These are phyloP conservation scores for Aphodius granarius DNA, from an alignment of 2,888 invertebrate genomes.

Conservation along the genomic window DNA sequence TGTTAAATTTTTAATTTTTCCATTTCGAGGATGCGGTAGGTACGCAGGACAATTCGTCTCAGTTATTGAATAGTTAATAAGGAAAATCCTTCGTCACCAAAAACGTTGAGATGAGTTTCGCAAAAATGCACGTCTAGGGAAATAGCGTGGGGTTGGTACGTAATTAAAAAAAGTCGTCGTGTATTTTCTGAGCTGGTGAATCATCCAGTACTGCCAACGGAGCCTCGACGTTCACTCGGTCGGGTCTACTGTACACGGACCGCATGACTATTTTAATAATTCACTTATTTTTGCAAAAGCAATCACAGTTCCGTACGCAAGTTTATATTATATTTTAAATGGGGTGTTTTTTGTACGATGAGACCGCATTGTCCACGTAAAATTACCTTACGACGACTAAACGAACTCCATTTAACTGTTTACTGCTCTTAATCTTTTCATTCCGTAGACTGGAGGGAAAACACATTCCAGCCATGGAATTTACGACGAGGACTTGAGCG, in stretches of 20 bases:
- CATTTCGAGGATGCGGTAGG: background rate
- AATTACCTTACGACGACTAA: conserved; percentile 29
- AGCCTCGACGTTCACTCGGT: background rate
- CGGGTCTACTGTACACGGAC: background rate
- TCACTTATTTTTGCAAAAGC: conserved; percentile 43
- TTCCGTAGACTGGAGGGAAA: background rate
- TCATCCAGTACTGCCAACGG: background rate
- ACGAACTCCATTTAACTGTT: conserved; percentile 23
- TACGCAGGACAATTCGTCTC: background rate
- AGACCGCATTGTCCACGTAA: conserved; percentile 17
- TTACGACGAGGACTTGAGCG: conserved; percentile 4
- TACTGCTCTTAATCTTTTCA: conserved; percentile 7
- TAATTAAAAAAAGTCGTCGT: conserved; percentile 4
- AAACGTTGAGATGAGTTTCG: background rate
- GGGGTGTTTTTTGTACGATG: conserved; percentile 35
- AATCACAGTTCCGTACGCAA: conserved; percentile 41
- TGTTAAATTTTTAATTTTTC: background rate
- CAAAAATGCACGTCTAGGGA: conserved; percentile 15
- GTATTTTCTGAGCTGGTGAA: background rate
- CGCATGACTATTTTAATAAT: conserved; percentile 39
- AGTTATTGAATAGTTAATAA: background rate
- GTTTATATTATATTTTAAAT: conserved; percentile 38
- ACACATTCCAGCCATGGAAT: conserved; percentile 4
- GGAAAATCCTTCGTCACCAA: background rate
- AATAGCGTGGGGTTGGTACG: background rate